Evolutionary conservation across 2,888 invertebrate genomes (phyloP), one percentile per base, ranked within the genome.

Genomic region (Thecocarcelia acutangulata): DNA sequence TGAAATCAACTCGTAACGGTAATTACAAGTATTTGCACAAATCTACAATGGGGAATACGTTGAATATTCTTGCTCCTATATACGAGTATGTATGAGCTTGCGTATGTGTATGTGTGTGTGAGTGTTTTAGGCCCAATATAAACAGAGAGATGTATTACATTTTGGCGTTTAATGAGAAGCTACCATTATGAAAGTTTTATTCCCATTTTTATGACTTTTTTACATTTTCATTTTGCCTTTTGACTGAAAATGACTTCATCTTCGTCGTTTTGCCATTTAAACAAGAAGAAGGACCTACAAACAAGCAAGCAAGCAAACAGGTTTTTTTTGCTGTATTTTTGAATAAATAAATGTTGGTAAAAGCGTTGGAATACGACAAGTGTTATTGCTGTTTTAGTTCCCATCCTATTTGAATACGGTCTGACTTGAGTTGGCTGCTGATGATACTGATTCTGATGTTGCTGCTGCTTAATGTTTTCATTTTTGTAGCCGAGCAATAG

Each of bases 161-260:
- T 82, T 72, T 82, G 78, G 78, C 58, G 78, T 74, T 78, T 82
- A 82, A 82, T 82, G 78, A 78, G 82, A 66, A 70, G 70, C 78
- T 54, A 82, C 74, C 75, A 82, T 82, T 82, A 78, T 82, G 66
- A 78, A 78, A 78, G 78, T 82, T 70, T 78, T 75, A 75, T 82
- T 82, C 37, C 17, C 74, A 78, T 78, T 78, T 82, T 78, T 82
- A 78, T 78, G 64, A 52, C 42, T 66, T 61, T 58, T 66, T 75
- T 48, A 44, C 21, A 40, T 63, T 72, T 61, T 3, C 59, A 73
- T 73, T 72, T 78, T 66, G 59, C 66, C 72, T 37, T 78, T 78
- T 78, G 66, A 79, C 78, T 79, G 64, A 59, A 79, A 79, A 79
- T 79, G 59, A 68, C 78, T 79, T 79, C 52, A 70, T 77, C 64